These are phyloP conservation scores for Papilio helenus DNA, from an alignment of 1,140 invertebrate genomes.

Conservation along the genomic window DNA sequence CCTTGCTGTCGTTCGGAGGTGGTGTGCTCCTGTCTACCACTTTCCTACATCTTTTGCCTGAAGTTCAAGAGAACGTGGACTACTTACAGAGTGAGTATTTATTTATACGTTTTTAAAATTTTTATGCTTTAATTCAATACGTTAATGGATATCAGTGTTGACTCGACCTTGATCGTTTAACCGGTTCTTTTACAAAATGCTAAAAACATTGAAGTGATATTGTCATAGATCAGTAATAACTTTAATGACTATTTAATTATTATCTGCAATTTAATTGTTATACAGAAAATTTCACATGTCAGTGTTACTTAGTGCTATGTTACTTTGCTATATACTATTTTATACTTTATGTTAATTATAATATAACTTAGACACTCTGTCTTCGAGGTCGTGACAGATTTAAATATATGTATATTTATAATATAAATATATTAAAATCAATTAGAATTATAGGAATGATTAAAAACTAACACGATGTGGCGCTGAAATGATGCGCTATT, in stretches of 20 bases:
- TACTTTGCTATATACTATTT: neutral
- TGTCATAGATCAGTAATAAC: conserved; percentile 32
- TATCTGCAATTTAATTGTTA: neutral
- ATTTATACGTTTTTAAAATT: conserved; percentile 37
- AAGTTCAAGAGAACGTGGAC: conserved; percentile 88
- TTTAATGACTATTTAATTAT: neutral
- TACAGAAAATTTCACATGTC: neutral
- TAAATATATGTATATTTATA: neutral
- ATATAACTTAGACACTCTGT: conserved; percentile 11
- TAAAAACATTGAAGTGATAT: conserved; percentile 5
- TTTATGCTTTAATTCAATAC: neutral
- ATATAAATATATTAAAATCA: neutral
- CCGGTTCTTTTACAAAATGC: neutral
- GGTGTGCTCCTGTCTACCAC: conserved; percentile 95
- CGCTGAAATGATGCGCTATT: too few species aligned
- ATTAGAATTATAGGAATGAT: neutral
- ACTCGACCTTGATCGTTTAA: neutral
- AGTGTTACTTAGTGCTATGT: neutral
- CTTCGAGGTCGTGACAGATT: neutral
- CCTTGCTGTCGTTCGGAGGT: conserved; percentile 92
- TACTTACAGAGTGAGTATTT: conserved; percentile 79
- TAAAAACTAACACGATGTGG: neutral
- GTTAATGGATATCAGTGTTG: neutral
- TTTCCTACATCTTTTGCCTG: conserved; percentile 94
- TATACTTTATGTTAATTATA: conserved; percentile 12